phyloP scores from a whole-genome alignment of 2,888 invertebrate genomes.

The Abrostola tripartita region DNA sequence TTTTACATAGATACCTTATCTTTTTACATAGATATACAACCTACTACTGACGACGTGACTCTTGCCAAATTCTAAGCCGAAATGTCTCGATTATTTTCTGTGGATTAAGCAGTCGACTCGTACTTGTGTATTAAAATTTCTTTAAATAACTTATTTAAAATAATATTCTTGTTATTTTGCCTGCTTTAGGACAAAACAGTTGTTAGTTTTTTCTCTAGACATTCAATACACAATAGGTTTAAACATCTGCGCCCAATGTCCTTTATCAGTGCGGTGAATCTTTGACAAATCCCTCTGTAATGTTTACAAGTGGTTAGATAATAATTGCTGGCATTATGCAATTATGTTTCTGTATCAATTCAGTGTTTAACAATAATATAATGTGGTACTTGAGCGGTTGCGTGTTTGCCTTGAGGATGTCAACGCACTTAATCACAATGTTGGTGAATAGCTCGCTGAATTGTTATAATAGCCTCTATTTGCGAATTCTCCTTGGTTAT shows the following conservation, averaged over 20 bases:
- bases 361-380: slow-evolving; percentile 69
- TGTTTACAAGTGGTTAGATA: slow-evolving; percentile 57
- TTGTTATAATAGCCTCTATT: slow-evolving; percentile 9
- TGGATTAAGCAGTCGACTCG: too few relatives aligned
- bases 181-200: background rate
- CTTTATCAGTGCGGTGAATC: slow-evolving; percentile 59
- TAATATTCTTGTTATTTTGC: too few relatives aligned
- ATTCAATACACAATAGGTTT: slow-evolving; percentile 32
- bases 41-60: too few relatives aligned
- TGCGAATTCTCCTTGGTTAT: background rate
- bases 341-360: slow-evolving; percentile 52
- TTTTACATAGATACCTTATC: too few relatives aligned
- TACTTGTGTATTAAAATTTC: too few relatives aligned
- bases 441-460: slow-evolving; percentile 20
- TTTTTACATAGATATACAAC: too few relatives aligned
- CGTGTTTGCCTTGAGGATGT: slow-evolving; percentile 39
- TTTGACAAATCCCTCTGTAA: slow-evolving; percentile 45
- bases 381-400: slow-evolving; percentile 69
- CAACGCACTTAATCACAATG: slow-evolving; percentile 50
- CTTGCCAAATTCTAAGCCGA: too few relatives aligned
- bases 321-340: slow-evolving; percentile 46
- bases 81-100: too few relatives aligned
- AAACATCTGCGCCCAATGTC: slow-evolving; percentile 55
- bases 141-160: too few relatives aligned
- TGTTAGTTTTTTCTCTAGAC: slow-evolving; percentile 8